A percentile compares a stretch with the other conserved stretches of the same genome.
These are phyloP conservation scores for Dendrolimus punctatus DNA, from an alignment of 1,140 invertebrate species.

Conservation along the genomic window DNA sequence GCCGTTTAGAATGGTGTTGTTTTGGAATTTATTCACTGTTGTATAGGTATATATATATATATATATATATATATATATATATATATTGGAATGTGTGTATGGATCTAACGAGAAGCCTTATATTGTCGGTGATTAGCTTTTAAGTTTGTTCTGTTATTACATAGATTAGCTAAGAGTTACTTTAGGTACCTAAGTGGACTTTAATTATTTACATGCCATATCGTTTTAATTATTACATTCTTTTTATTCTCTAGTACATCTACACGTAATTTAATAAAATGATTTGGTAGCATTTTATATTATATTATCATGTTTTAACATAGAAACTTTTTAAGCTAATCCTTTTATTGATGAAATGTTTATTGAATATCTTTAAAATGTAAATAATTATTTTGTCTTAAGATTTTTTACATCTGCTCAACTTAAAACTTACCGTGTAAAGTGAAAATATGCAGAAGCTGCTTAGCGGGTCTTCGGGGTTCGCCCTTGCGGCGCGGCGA, in stretches of 20 bases:
- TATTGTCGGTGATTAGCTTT: slow-evolving; percentile 43
- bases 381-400: slow-evolving; percentile 67
- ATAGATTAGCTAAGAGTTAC: slow-evolving; percentile 35
- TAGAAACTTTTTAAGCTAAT: slow-evolving; percentile 54
- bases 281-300: slow-evolving; percentile 39
- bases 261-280: slow-evolving; percentile 23
- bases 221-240: slow-evolving; percentile 30
- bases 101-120: slow-evolving; percentile 55
- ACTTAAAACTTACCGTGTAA: slow-evolving; percentile 53
- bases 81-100: slow-evolving; percentile 36
- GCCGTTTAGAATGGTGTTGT: slow-evolving; percentile 50
- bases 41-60: slow-evolving; percentile 53
- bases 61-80: slow-evolving; percentile 43
- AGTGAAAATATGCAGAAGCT: slow-evolving; percentile 26
- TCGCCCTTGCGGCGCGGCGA: background rate
- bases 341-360: slow-evolving; percentile 38
- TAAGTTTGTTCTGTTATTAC: slow-evolving; percentile 52
- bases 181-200: slow-evolving; percentile 29
- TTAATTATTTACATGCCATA: slow-evolving; percentile 39
- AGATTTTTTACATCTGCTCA: slow-evolving; percentile 65
- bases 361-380: slow-evolving; percentile 55
- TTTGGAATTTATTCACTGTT: slow-evolving; percentile 63
- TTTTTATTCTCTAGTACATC: slow-evolving; percentile 5
- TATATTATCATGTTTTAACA: slow-evolving; percentile 48
- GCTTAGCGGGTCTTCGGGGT: slow-evolving; percentile 1